Evolutionary conservation across 2,797 vertebrate genomes (phyloP), one percentile per base, ranked within the genome.

Genomic region (Oreonectes daqikongensis): DNA sequence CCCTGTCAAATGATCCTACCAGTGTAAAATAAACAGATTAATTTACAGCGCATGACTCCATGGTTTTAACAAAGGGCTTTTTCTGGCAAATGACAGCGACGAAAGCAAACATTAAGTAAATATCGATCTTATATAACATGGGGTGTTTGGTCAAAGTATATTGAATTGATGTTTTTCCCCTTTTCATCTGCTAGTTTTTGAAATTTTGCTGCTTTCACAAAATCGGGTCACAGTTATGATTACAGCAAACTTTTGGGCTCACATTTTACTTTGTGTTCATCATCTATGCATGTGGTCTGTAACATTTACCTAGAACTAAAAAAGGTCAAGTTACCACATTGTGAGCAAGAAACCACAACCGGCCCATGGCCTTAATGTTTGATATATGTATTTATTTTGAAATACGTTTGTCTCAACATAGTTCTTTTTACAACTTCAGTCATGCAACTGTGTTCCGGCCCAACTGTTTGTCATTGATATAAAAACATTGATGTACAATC

Each of bases 261-360:
- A n/a, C n/a, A n/a, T n/a, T n/a, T n/a, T n/a, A n/a, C n/a, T n/a
- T n/a, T n/a, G n/a, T n/a, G 14, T 70, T 67, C 46, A 42, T 22
- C 22, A 18, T 46, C 1, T 76, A n/a, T 52, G 22, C 66, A 46
- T 42, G 28, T 20, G n/a, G 68, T 48, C 50, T 7, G 14, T 35
- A 67, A 68, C 46, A 59, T 7, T 71, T 72, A 42, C 14, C 17
- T 71, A 18, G 18, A 75, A 63, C 17, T 48, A 17, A 72, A 68
- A n/a, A 78, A 81, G 74, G 77, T 83, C 77, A 81, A 8, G 22
- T 60, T 73, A 68, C 69, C 64, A 10, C 64, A 79, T 64, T 55
- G 15, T 44, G 35, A 64, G 14, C 40, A 57, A 46, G 14, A 50
- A 75, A 77, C 78, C 78, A 79, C 80, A 79, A 35, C 46, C n/a